A percentile compares a stretch with the other conserved stretches of the same genome.
These are phyloP conservation scores for Bombus superbus DNA, from an alignment of 1,140 invertebrate species.

Conservation along the genomic window DNA sequence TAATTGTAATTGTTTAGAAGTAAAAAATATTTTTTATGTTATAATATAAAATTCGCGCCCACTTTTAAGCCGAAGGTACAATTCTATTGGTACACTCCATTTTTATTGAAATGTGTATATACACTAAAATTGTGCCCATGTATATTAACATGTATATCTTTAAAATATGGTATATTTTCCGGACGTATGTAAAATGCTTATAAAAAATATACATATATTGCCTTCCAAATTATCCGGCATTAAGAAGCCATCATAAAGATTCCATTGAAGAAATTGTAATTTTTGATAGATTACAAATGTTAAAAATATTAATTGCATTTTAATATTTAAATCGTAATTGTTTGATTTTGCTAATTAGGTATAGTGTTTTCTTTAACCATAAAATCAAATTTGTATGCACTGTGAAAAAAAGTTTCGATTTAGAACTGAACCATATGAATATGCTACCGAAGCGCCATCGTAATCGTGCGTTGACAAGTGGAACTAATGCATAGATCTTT, in stretches of 20 bases:
- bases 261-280: background rate
- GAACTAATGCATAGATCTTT: background rate
- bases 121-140: background rate
- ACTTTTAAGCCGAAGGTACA: background rate
- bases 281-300: background rate
- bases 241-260: background rate
- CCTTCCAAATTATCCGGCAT: too few species aligned
- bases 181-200: background rate
- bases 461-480: background rate
- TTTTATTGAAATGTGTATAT: background rate
- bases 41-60: background rate
- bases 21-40: background rate
- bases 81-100: too few species aligned
- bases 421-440: conserved; percentile 6
- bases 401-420: background rate
- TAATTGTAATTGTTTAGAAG: background rate
- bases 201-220: background rate
- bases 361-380: background rate
- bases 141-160: background rate
- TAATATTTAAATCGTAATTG: background rate
- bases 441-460: background rate
- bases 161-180: background rate
- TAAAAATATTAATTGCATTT: background rate
- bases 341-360: background rate
- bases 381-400: background rate